Conservation (phyloP, 2,888 invertebrate genomes). For the Limnephilus marmoratus region DNA sequence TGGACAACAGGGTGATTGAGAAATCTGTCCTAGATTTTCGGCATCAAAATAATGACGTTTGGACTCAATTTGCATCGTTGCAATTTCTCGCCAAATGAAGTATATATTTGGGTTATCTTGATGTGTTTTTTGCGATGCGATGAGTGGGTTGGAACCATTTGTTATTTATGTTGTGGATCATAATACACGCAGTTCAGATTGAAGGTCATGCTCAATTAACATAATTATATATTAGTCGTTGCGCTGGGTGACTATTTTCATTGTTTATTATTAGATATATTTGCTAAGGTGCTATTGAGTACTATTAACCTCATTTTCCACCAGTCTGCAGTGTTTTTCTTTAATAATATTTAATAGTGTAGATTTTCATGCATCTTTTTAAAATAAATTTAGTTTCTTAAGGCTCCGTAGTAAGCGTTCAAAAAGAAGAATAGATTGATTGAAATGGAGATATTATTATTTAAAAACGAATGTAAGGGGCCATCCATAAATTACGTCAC, state of each 20-base stretch:
- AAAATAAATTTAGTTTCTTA: no score
- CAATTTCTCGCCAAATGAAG: background rate
- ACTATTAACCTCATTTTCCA: background rate
- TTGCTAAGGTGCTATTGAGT: no score
- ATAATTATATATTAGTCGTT: background rate
- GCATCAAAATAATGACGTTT: background rate
- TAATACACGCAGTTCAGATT: background rate
- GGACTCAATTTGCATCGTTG: conserved; percentile 2
- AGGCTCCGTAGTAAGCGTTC: no score
- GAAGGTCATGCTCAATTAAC: background rate
- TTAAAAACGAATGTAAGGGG: no score
- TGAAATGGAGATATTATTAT: no score
- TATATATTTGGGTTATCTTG: background rate
- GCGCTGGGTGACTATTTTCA: background rate
- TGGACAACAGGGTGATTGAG: conserved; percentile 26
- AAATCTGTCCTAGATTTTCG: conserved; percentile 13
- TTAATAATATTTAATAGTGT: no score
- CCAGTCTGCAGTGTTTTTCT: background rate
- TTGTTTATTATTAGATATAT: background rate
- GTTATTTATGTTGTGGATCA: background rate
- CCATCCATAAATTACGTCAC: no score
- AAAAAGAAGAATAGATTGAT: no score
- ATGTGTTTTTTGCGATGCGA: background rate
- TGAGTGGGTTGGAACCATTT: background rate
- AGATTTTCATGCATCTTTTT: no score